Evolutionary conservation across 2,113 vertebrate genomes (phyloP).

Genomic region (Nansenia antarctica): DNA sequence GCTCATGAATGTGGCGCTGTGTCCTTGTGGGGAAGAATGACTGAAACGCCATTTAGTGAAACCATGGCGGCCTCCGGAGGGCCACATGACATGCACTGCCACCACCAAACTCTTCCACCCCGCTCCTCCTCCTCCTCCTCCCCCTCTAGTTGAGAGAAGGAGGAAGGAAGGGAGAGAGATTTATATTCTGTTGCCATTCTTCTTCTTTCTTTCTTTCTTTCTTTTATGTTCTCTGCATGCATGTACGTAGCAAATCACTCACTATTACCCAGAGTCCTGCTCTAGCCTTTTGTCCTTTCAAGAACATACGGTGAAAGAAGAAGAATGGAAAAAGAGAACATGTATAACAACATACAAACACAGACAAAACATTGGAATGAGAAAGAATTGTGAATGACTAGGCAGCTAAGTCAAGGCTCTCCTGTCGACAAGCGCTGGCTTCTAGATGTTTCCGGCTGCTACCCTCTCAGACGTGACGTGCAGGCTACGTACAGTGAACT

Average conservation of each 20-base stretch:
- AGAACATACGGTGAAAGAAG: neutral
- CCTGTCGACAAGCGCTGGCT: neutral
- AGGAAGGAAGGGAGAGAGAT: neutral
- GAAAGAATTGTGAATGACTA: neutral
- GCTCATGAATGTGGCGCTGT: neutral
- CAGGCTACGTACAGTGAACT: neutral
- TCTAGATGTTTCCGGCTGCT: neutral
- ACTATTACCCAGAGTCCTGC: neutral
- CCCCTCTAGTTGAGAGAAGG: neutral
- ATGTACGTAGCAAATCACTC: neutral
- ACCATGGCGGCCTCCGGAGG: too few species aligned
- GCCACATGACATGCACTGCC: too few species aligned
- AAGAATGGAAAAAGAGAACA: too few species aligned
- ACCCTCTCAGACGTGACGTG: too few species aligned
- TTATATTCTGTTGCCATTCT: neutral
- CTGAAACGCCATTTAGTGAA: conserved; percentile 7
- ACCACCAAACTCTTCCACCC: neutral
- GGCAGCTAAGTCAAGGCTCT: neutral
- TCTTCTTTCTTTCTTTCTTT: neutral
- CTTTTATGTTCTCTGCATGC: neutral
- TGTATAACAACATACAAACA: too few species aligned
- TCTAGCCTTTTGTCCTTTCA: neutral
- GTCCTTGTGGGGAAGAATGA: conserved; percentile 1
- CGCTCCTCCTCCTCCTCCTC: neutral
- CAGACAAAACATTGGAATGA: neutral